These are phyloP conservation scores for Pollenia amentaria DNA, from an alignment of 2,888 invertebrate genomes.

Conservation along the genomic window DNA sequence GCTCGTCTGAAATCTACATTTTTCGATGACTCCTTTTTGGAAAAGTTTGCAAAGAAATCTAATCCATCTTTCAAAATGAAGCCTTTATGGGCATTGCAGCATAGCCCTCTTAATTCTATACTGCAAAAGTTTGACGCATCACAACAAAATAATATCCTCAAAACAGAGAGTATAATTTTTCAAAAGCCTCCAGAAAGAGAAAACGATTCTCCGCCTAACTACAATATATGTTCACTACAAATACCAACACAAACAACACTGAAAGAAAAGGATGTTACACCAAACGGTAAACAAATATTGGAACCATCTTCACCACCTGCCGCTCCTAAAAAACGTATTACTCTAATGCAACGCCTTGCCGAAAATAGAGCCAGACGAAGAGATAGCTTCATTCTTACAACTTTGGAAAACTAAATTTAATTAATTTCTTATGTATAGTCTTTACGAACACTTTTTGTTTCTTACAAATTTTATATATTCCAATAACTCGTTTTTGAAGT, in stretches of 20 bases:
- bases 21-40: constrained; percentile 81
- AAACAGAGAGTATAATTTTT: constrained; percentile 27
- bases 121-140: constrained; percentile 81
- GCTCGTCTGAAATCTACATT: constrained; percentile 76
- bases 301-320: constrained; percentile 76
- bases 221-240: constrained; percentile 18
- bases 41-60: constrained; percentile 81
- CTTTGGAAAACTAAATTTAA: constrained; percentile 70
- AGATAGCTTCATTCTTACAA: constrained; percentile 66
- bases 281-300: constrained; percentile 76
- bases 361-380: constrained; percentile 72
- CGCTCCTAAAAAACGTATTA: constrained; percentile 74
- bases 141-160: constrained; percentile 55
- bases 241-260: constrained; percentile 12
- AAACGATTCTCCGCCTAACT: constrained; percentile 25
- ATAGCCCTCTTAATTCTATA: constrained; percentile 79
- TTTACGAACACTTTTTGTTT: not conserved
- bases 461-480: not conserved
- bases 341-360: constrained; percentile 74
- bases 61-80: constrained; percentile 78
- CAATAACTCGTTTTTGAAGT: not conserved
- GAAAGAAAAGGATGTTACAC: constrained; percentile 55
- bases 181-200: constrained; percentile 7
- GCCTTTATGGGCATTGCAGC: constrained; percentile 76
- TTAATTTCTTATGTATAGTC: not conserved